Percentiles rank a stretch among this genome's conserved stretches.
These are phyloP conservation scores for Eucera pruinosa DNA, from an alignment of 2,888 invertebrate species.

Conservation along the genomic window DNA sequence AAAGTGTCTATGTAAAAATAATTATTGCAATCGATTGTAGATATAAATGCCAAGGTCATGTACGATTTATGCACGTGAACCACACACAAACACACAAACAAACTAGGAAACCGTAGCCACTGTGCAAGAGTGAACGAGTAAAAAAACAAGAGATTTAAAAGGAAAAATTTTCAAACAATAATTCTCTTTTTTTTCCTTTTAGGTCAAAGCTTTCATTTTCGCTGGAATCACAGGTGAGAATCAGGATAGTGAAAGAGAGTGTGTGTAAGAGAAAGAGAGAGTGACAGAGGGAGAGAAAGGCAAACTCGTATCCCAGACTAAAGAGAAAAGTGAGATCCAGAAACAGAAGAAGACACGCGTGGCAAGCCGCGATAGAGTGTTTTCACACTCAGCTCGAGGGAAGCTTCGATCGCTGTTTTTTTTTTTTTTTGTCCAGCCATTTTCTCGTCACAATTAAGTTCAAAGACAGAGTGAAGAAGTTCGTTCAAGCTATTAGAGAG, in stretches of 20 bases:
- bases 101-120: constrained; percentile 62
- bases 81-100: constrained; percentile 43
- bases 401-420: constrained; percentile 23
- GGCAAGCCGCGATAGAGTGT: constrained; percentile 45
- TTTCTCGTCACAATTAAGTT: constrained; percentile 10
- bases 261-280: constrained; percentile 18
- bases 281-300: constrained; percentile 32
- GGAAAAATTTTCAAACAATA: background rate
- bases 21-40: constrained; percentile 23
- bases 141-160: constrained; percentile 29
- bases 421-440: constrained; percentile 2
- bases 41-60: constrained; percentile 31
- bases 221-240: constrained; percentile 18
- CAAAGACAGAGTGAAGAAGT: constrained; percentile 19
- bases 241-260: constrained; percentile 36
- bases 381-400: constrained; percentile 24
- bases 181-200: background rate
- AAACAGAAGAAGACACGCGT: constrained; percentile 38
- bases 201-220: constrained; percentile 44
- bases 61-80: constrained; percentile 29
- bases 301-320: constrained; percentile 44
- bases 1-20: background rate
- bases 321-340: constrained; percentile 37
- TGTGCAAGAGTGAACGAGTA: constrained; percentile 65
- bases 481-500: constrained; percentile 31